Conservation (phyloP, 2,113 vertebrate species). For the Dissostichus mawsoni region DNA sequence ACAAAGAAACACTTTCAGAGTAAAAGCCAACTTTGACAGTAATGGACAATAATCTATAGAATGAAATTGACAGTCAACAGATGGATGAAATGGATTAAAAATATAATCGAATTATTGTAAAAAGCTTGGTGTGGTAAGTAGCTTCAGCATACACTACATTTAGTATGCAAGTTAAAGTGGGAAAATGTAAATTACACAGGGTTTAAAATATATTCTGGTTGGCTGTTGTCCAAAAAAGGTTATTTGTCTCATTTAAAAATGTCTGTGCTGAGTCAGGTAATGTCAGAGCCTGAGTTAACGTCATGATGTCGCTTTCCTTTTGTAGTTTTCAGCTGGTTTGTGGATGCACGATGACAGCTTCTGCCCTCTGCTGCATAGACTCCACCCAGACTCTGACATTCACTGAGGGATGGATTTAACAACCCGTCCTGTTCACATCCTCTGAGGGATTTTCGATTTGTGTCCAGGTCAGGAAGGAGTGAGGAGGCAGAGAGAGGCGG, state of each 20-base stretch:
- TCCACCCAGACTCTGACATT: background rate
- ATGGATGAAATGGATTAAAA: background rate
- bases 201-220: too few species aligned
- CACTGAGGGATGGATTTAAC: background rate
- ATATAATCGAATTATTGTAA: too few species aligned
- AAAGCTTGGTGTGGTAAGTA: too few species aligned
- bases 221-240: too few species aligned
- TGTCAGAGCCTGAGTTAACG: background rate
- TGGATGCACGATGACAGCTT: too few species aligned
- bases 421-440: background rate
- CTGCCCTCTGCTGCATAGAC: too few species aligned
- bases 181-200: too few species aligned
- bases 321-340: constrained; percentile 1
- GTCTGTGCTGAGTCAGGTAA: background rate
- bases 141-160: too few species aligned
- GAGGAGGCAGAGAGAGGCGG: constrained; percentile 46
- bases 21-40: background rate
- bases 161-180: background rate
- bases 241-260: background rate
- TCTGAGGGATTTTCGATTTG: background rate
- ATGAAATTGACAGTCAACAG: too few species aligned
- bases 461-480: constrained; percentile 41
- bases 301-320: background rate
- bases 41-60: background rate
- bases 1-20: background rate